Evolutionary conservation across 2,888 invertebrate species (phyloP).

Genomic region (Ametastegia equiseti): DNA sequence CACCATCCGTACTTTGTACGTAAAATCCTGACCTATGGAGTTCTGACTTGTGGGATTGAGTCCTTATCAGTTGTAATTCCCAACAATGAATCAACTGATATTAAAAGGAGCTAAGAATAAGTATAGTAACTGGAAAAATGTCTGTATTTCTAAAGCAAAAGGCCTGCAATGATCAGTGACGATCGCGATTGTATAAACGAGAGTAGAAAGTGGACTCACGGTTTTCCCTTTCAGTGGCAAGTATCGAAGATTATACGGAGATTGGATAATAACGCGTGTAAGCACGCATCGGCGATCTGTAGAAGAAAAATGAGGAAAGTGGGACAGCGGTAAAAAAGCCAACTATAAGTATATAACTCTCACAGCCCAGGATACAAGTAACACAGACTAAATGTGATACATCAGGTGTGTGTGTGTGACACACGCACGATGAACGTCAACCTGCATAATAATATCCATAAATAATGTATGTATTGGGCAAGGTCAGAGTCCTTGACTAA

Average conservation of each 20-base stretch:
- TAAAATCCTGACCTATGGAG: no score
- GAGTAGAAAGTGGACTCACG: conserved; percentile 3
- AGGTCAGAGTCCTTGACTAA: conserved; percentile 14
- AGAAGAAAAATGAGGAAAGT: conserved; percentile 3
- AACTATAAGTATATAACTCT: neutral
- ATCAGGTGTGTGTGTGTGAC: neutral
- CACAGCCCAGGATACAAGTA: neutral
- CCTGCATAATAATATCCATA: neutral
- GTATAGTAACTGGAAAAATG: neutral
- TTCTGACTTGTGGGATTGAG: no score
- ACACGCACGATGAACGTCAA: neutral
- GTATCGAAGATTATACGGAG: neutral
- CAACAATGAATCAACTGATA: no score
- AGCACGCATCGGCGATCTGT: neutral
- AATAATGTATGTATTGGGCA: neutral
- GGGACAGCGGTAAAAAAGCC: conserved; percentile 27
- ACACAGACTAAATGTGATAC: neutral
- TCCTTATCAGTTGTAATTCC: no score
- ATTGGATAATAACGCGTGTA: neutral
- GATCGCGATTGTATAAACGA: neutral
- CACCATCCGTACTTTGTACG: no score
- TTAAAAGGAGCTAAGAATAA: neutral
- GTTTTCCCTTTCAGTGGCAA: neutral
- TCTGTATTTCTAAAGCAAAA: neutral
- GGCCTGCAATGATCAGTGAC: neutral